Base-by-base conservation (phyloP, 2,113 vertebrate species). In the Loxodonta africana region DNA sequence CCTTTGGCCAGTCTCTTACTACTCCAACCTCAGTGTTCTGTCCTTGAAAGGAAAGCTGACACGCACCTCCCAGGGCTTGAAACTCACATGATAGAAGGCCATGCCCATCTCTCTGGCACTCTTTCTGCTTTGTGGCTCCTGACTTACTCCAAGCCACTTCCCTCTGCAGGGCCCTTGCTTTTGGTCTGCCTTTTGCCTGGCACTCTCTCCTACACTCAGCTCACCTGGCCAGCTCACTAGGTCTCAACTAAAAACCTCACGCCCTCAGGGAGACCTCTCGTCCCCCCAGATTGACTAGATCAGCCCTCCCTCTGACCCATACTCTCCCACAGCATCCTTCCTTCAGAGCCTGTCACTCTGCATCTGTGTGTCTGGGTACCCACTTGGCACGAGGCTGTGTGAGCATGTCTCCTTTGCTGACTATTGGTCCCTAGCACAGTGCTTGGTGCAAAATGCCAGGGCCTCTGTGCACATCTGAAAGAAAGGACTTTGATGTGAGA, bases 171-270 rank as follows among this genome's bases (percentile, higher is more conserved):
- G 63, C 20, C 12, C 65, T 88, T 1, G 23, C 51, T 60, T 73
- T 18, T 30, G 6, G 44, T 23, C 17, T 21, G 37, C 10, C 25
- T n/a, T 62, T 28, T 1, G 14, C 71, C 48, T 5, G 5, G 25
- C 5, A 25, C 18, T 4, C 21, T 1, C 15, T 81, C 21, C 78
- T 57, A 0, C 3, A 17, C 23, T 12, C 87, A 8, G 0, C 21
- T 14, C 3, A 20, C 81, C 62, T 28, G 33, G 4, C 51, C 48
- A 83, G 6, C 3, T 46, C 6, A 3, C 8, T 30, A 18, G 51
- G 18, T 48, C 80, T 86, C 57, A 44, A 46, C 14, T 0, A 57
- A 53, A 80, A 80, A 85, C 2, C 4, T 3, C 28, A 15, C 57
- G 11, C 37, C 76, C 3, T 48, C 26, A 26, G 28, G 78, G 53